Percentiles rank a stretch among this genome's conserved stretches.
Conservation (phyloP, 2,797 vertebrate genomes). For the Mormyrus proboscirostris region DNA sequence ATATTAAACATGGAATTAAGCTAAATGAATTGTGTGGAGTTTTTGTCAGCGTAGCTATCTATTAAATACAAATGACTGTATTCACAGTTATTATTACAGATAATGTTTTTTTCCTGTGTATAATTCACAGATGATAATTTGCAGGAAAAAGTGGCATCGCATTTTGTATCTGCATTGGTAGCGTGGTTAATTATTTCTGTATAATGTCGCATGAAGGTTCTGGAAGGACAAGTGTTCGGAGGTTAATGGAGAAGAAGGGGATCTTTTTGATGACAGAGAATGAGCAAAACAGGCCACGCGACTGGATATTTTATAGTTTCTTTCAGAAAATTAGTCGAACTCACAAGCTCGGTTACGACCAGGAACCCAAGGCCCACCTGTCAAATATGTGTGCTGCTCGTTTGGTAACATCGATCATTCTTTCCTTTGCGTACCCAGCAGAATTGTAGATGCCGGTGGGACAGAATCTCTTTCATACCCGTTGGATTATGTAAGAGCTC, state of each 20-base stretch:
- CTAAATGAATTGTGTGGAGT: not conserved
- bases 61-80: not conserved
- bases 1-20: not conserved
- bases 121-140: not conserved
- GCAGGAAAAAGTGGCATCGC: not conserved
- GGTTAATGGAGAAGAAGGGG: not conserved
- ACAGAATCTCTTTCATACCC: not conserved
- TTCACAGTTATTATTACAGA: slow-evolving; percentile 2
- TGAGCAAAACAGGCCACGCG: not conserved
- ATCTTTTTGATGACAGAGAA: not conserved
- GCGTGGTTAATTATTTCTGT: not conserved
- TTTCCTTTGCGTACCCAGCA: not conserved
- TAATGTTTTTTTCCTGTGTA: not conserved
- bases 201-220: not conserved
- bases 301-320: not conserved
- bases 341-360: not conserved
- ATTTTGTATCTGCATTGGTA: not conserved
- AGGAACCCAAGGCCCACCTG: not conserved
- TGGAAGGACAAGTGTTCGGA: not conserved
- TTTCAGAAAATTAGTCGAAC: not conserved
- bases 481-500: not conserved
- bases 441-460: not conserved
- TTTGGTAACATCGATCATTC: not conserved
- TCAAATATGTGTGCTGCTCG: not conserved
- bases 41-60: not conserved